Evolutionary conservation across 2,797 vertebrate genomes (phyloP).

Genomic region (Lepus oiostolus): DNA sequence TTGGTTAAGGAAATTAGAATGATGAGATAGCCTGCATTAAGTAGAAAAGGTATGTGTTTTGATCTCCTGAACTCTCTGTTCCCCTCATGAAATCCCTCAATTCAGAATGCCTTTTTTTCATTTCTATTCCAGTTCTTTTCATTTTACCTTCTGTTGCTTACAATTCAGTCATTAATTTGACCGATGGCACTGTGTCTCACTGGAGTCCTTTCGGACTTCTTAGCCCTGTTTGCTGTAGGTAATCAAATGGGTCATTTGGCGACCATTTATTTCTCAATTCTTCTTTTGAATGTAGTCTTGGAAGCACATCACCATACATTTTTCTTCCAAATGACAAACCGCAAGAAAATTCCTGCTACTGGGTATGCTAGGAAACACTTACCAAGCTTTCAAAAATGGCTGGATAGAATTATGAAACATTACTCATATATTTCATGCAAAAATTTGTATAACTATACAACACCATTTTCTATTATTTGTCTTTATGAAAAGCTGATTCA

Average conservation of each 20-base stretch:
- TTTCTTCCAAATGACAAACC: not conserved
- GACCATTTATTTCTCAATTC: constrained; percentile 32
- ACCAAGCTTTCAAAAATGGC: not conserved
- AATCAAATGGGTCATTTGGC: not conserved
- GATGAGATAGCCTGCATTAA: not conserved
- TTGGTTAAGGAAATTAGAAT: not conserved
- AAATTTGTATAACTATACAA: constrained; percentile 25
- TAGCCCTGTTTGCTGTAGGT: not conserved
- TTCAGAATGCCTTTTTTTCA: not conserved
- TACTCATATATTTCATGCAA: not conserved
- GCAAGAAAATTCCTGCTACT: constrained; percentile 20
- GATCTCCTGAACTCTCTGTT: not conserved
- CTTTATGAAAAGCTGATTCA: constrained; percentile 5
- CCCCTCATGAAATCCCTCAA: not conserved
- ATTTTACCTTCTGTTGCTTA: not conserved
- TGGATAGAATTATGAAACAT: not conserved
- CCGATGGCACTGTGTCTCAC: not conserved
- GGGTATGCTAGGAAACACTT: not conserved
- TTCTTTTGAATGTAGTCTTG: constrained; percentile 7
- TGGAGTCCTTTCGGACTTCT: not conserved
- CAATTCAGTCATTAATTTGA: not conserved
- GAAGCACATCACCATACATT: constrained; percentile 26
- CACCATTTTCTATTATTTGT: not conserved
- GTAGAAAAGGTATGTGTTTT: not conserved
- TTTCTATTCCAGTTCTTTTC: not conserved